Evolutionary conservation across 1,140 invertebrate genomes (phyloP).

Genomic region (Meteorus sp.): DNA sequence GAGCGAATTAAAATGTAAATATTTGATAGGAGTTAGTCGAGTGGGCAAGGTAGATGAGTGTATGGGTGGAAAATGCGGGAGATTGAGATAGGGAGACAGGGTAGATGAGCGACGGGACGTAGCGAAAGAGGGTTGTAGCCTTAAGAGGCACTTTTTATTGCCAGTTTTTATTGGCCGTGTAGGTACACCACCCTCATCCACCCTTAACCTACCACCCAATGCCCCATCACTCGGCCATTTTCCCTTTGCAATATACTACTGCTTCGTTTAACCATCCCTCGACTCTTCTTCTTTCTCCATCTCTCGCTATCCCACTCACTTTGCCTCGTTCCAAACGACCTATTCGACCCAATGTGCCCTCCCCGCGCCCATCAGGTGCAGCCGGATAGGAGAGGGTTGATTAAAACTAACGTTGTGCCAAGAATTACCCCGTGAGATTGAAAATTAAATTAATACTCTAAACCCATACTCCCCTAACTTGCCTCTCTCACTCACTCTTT

Average conservation of each 20-base stretch:
- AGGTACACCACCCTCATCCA: constrained; percentile 43
- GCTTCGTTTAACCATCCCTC: constrained; percentile 13
- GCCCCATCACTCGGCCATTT: constrained; percentile 9
- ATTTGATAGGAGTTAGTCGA: constrained; percentile 52
- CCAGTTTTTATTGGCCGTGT: constrained; percentile 59
- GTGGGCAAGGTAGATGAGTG: constrained; percentile 29
- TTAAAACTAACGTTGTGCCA: constrained; percentile 59
- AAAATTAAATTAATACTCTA: constrained; percentile 63
- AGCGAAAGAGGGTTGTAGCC: constrained; percentile 38
- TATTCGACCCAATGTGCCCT: constrained; percentile 10
- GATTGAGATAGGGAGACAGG: constrained; percentile 31
- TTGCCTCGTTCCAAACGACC: background rate
- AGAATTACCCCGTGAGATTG: constrained; percentile 61
- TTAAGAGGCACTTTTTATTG: constrained; percentile 59
- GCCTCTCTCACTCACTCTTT: constrained; percentile 34
- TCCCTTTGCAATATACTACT: constrained; percentile 6
- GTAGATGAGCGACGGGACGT: constrained; percentile 26
- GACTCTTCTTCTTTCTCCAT: constrained; percentile 10
- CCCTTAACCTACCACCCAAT: constrained; percentile 32
- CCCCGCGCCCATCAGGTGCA: constrained; percentile 28
- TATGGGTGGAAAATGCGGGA: constrained; percentile 20
- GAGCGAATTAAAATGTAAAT: constrained; percentile 55
- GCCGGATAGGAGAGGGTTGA: constrained; percentile 49
- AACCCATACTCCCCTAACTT: no score
- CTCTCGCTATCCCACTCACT: constrained; percentile 7